These are phyloP conservation scores for Calephelis nemesis DNA, from an alignment of 1,140 invertebrate genomes.

Conservation along the genomic window DNA sequence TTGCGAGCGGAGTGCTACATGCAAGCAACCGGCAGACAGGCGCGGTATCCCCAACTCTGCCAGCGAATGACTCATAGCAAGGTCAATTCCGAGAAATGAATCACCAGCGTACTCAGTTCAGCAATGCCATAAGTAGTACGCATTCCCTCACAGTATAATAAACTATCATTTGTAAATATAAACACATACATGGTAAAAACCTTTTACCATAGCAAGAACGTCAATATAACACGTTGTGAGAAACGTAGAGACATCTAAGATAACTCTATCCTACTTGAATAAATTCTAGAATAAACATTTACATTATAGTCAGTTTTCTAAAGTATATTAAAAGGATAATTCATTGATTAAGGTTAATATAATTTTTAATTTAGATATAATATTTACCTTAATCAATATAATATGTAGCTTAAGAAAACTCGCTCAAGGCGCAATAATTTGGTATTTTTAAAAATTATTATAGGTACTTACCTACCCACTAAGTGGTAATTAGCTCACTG, in stretches of 20 bases:
- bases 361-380: no score
- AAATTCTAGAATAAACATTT: no score
- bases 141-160: constrained; percentile 56
- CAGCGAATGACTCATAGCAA: constrained; percentile 79
- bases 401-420: no score
- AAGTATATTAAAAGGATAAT: no score
- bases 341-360: no score
- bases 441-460: no score
- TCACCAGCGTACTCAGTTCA: constrained; percentile 74
- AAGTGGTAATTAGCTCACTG: no score
- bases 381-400: no score
- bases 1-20: constrained; percentile 64
- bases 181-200: constrained; percentile 23
- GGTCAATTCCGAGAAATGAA: constrained; percentile 80
- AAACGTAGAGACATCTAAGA: not conserved
- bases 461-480: no score
- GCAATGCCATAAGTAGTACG: constrained; percentile 70
- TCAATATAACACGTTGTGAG: not conserved
- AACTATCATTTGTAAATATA: constrained; percentile 44
- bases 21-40: constrained; percentile 73
- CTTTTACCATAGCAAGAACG: not conserved
- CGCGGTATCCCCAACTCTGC: constrained; percentile 79
- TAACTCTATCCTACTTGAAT: not conserved
- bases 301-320: no score
- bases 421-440: no score